phyloP scores from a whole-genome alignment of 1,140 invertebrate species.

The Camponotus vicinus region DNA sequence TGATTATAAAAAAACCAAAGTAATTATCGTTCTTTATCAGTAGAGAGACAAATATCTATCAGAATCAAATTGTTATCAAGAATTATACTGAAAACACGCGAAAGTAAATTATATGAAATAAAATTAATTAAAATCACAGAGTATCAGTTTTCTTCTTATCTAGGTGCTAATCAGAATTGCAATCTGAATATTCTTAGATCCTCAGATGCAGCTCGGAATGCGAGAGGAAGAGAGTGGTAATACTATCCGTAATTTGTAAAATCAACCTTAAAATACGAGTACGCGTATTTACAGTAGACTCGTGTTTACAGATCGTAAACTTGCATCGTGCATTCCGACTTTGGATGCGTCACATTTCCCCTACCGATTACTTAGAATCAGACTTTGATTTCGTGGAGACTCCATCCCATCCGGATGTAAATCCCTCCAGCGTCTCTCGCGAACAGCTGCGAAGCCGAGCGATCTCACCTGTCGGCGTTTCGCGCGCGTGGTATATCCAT shows the following conservation, averaged over 20 bases:
- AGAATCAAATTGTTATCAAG: neutral
- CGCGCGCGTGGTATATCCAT: conserved; percentile 6
- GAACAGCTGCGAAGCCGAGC: conserved; percentile 31
- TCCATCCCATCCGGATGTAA: too few species aligned
- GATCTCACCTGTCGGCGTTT: conserved; percentile 55
- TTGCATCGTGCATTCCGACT: too few species aligned
- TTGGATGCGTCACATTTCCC: neutral
- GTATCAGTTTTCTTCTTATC: neutral
- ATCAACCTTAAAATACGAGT: neutral
- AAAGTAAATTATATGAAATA: neutral
- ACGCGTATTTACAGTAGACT: neutral
- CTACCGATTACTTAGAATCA: neutral
- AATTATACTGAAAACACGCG: neutral
- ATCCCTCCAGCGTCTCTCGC: neutral
- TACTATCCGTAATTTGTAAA: neutral
- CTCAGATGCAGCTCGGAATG: neutral
- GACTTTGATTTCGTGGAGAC: neutral
- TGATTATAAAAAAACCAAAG: neutral
- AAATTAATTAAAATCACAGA: neutral
- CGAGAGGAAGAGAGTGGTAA: too few species aligned
- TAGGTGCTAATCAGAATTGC: neutral
- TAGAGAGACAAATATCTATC: neutral
- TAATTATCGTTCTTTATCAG: neutral
- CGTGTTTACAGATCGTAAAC: neutral
- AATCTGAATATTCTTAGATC: neutral